Evolutionary conservation across 2,888 invertebrate species (phyloP), one percentile per base, ranked within the genome.

Genomic region (Lumbricus terrestris): DNA sequence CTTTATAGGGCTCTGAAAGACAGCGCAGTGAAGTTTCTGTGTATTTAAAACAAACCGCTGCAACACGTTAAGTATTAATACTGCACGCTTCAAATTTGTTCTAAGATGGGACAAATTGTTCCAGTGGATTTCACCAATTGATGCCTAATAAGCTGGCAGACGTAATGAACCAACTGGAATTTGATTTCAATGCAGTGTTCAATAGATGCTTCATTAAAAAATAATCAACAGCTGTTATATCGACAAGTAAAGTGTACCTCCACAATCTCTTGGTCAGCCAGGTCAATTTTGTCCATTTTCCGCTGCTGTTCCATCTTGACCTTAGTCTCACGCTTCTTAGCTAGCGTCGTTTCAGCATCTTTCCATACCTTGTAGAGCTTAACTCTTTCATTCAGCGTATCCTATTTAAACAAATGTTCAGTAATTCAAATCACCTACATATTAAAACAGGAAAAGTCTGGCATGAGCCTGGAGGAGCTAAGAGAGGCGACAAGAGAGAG

Each of bases 321-420:
- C 94, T 98, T 99, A 93, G 97, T 97, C 95, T 99, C 99, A 90
- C 99, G 96, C 98, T 99, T 97, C 94, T 98, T 98, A 34, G 97
- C 98, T 92, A 99, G 95, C 95, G 97, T 98, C 96, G 97, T 97
- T 95, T 99, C 98, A 47, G 99, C 97, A 95, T 98, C 98, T 95
- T 99, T 98, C 98, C 99, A 99, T 94, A 97, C 97, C 95, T 99
- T 99, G 95, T 98, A 99, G 33, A 97, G 97, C 96, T 97, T 96
- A 5, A 96, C 96, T 90, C 97, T 95, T 93, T 97, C 97, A 93
- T 96, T 96, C 93, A 97, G 96, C n/a, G 96, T 96, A 92, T 96
- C 96, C 96, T 96, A 94, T 33, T 37, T 2, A 35, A 85, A 34
- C 85, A 85, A 69, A 3, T n/a, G n/a, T n/a, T n/a, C 69, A 69